Evolutionary conservation across 2,797 vertebrate species (phyloP).

Genomic region (Tadarida brasiliensis): DNA sequence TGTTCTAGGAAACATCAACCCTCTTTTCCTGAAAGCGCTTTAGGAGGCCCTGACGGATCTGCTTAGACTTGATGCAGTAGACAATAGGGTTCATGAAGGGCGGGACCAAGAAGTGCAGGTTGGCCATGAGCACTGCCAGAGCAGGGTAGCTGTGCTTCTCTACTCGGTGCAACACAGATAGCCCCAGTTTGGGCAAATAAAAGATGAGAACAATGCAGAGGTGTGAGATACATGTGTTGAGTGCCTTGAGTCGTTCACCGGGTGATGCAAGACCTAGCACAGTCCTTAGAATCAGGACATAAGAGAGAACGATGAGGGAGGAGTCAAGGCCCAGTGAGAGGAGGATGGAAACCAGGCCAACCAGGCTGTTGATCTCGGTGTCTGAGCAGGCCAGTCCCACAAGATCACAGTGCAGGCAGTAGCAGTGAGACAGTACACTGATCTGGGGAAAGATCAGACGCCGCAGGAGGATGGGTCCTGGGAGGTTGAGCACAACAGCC

Average conservation of each 20-base stretch:
- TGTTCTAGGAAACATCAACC: conserved; percentile 55
- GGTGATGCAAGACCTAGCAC: conserved; percentile 80
- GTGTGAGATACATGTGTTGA: conserved; percentile 86
- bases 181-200: conserved; percentile 86
- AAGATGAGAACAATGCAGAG: conserved; percentile 86
- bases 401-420: conserved; percentile 88
- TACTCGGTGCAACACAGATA: conserved; percentile 86
- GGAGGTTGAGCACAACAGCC: conserved; percentile 83
- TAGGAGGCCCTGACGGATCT: conserved; percentile 76
- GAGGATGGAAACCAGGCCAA: conserved; percentile 84
- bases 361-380: conserved; percentile 81
- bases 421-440: conserved; percentile 85
- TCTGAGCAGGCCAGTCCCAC: conserved; percentile 86
- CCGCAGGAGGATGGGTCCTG: conserved; percentile 85
- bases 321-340: conserved; percentile 85
- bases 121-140: conserved; percentile 76
- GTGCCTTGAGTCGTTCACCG: conserved; percentile 82
- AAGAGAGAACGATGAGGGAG: conserved; percentile 86
- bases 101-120: conserved; percentile 78
- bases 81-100: conserved; percentile 81
- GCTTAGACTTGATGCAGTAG: conserved; percentile 82
- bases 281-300: conserved; percentile 83
- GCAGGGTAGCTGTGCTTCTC: conserved; percentile 78
- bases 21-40: conserved; percentile 74
- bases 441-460: conserved; percentile 76